A percentile compares a stretch with the other conserved stretches of the same genome.
Conservation (phyloP, 30 jellyfish, hydroid and myxozoan genomes). For the Nemopilema nomurai region DNA sequence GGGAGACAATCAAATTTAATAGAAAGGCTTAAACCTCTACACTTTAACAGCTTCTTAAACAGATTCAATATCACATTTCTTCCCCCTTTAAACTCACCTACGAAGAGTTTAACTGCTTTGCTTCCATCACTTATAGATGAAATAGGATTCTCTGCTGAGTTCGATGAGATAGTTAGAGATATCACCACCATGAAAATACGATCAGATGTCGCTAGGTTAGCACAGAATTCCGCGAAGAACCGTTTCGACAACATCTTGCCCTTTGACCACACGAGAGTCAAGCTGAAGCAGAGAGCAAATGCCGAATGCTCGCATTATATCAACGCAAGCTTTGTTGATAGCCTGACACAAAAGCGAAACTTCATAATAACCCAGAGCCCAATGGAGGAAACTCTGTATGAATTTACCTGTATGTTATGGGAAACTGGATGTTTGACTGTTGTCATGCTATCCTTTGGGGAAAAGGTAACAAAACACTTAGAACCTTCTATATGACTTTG, state of each 20-base stretch:
- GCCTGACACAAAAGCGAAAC: slow-evolving; percentile 20
- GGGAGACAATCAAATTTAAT: no score
- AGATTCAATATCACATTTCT: no score
- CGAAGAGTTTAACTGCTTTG: no score
- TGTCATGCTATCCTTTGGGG: slow-evolving; percentile 31
- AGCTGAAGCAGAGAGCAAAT: not conserved
- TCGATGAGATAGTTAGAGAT: slow-evolving; percentile 8
- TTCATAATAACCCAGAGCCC: slow-evolving; percentile 62
- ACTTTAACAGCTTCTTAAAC: no score
- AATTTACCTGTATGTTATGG: slow-evolving; percentile 67
- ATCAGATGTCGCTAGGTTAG: slow-evolving; percentile 29
- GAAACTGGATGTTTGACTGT: slow-evolving; percentile 38
- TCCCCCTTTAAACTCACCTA: no score
- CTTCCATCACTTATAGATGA: not conserved
- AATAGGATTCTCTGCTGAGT: slow-evolving; percentile 31
- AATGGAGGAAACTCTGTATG: slow-evolving; percentile 45
- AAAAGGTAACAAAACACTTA: no score
- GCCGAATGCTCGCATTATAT: slow-evolving; percentile 28
- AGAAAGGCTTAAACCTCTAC: no score
- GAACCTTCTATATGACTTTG: no score
- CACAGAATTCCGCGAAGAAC: slow-evolving; percentile 28
- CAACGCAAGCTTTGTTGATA: slow-evolving; percentile 49
- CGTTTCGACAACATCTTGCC: slow-evolving; percentile 53
- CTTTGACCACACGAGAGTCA: slow-evolving; percentile 55
- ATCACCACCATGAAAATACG: slow-evolving; percentile 15